Evolutionary conservation across 2,888 invertebrate species (phyloP), one percentile per base, ranked within the genome.

Genomic region (Lepidochitona cinerea): DNA sequence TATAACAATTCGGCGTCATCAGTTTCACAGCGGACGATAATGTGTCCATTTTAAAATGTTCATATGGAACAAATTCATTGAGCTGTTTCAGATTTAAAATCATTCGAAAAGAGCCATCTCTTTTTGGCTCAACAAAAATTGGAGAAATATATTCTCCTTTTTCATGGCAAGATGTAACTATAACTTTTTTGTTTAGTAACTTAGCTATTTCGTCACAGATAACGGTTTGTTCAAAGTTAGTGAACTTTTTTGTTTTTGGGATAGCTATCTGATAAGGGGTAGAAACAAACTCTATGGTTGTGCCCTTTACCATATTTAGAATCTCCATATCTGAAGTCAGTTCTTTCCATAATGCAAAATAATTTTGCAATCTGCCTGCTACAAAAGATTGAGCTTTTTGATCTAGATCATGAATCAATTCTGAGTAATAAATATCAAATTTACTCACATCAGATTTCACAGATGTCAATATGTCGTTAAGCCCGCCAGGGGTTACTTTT

Each of bases 1-100:
- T 74, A 23, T 41, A 77, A 72, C 74, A 77, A 67, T 73, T 70
- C 37, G 0, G 69, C 29, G 65, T 73, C 29, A 78, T 71, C 26
- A 78, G 33, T 2, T n/a, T n/a, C n/a, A n/a, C 33, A 26, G 71
- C 73, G 26, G 75, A 37, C 29, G 72, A 59, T 14, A 81, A 49
- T 18, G 76, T 79, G 49, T 79, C 81, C 81, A 81, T 79, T 74
- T 79, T 78, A 66, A 79, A 80, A 73, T 77, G 75, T 52, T 70
- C 70, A 7, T 76, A 70, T 32, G 73, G 66, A 26, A 78, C 64
- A 59, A 66, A 54, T 0, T 65, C 29, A 68, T 80, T 80, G n/a
- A 79, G 64, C n/a, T 70, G n/a, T 26, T 69, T 72, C 4, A 79
- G 41, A 73, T 79, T 78, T 26, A 81, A 52, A 41, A 78, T 78